Evolutionary conservation across 1,140 invertebrate species (phyloP).

Genomic region (Andrena cerasifolii): DNA sequence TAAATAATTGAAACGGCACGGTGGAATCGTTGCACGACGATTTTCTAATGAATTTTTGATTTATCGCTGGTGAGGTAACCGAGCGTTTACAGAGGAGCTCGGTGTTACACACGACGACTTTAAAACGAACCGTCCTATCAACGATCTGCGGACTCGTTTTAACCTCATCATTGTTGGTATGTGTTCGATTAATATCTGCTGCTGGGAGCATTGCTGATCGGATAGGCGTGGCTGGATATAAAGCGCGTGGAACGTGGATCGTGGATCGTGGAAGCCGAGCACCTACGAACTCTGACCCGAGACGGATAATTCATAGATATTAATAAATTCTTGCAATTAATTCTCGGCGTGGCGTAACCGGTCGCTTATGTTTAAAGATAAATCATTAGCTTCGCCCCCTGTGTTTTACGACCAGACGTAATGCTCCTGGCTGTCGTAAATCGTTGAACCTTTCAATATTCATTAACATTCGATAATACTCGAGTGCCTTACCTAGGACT

Average conservation of each 20-base stretch:
- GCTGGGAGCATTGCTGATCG: constrained; percentile 48
- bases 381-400: constrained; percentile 15
- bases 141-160: constrained; percentile 40
- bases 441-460: constrained; percentile 16
- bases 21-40: not conserved
- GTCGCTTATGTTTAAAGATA: constrained; percentile 46
- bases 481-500: not conserved
- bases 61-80: not conserved
- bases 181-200: constrained; percentile 58
- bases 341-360: constrained; percentile 21
- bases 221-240: constrained; percentile 52
- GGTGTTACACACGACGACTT: not conserved
- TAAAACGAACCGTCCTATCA: not conserved
- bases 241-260: constrained; percentile 5
- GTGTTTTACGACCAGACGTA: not conserved
- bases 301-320: constrained; percentile 61
- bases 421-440: not conserved
- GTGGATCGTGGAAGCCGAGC: constrained; percentile 50
- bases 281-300: constrained; percentile 65
- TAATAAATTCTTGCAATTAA: constrained; percentile 50
- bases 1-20: constrained; percentile 14
- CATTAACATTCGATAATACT: not conserved
- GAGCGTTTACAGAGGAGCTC: not conserved
- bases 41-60: constrained; percentile 29
- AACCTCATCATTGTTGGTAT: constrained; percentile 52